A percentile compares a stretch with the other conserved stretches of the same genome.
These are phyloP conservation scores for Drosophila auraria DNA, from an alignment of 1,140 invertebrate species.

Conservation along the genomic window DNA sequence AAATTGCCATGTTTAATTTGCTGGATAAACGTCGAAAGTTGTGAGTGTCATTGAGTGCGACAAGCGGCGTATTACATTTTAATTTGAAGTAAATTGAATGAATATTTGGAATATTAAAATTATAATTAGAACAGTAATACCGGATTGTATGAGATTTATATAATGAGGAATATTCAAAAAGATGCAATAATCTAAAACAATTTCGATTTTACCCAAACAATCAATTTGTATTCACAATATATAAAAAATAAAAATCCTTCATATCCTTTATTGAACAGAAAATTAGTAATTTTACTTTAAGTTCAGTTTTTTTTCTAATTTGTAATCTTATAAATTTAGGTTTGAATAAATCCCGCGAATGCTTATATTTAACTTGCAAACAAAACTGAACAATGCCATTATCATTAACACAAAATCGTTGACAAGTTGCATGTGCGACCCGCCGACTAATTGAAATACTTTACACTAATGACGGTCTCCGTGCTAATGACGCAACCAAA, in stretches of 20 bases:
- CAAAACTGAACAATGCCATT: not conserved
- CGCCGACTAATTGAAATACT: slow-evolving; percentile 55
- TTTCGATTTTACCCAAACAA: not conserved
- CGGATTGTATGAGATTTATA: not conserved
- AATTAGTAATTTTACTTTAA: too few relatives aligned
- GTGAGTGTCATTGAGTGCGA: not conserved
- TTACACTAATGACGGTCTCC: slow-evolving; percentile 58
- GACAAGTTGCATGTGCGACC: slow-evolving; percentile 6
- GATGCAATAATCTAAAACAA: not conserved
- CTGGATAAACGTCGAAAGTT: slow-evolving; percentile 5
- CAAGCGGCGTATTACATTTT: not conserved
- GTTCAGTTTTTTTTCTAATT: too few relatives aligned
- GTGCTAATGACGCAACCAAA: slow-evolving; percentile 44
- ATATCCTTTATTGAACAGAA: too few relatives aligned
- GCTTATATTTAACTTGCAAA: not conserved
- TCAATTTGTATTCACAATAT: too few relatives aligned
- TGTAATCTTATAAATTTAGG: not conserved
- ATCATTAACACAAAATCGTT: slow-evolving; percentile 6
- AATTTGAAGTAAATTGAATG: not conserved
- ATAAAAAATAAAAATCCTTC: too few relatives aligned
- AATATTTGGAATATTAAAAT: slow-evolving; percentile 4
- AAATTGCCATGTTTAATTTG: slow-evolving; percentile 9
- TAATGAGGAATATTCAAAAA: too few relatives aligned
- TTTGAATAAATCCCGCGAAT: not conserved
- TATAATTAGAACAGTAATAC: not conserved